Evolutionary conservation across 2,888 invertebrate genomes (phyloP).

Genomic region (Catocala fraxini): DNA sequence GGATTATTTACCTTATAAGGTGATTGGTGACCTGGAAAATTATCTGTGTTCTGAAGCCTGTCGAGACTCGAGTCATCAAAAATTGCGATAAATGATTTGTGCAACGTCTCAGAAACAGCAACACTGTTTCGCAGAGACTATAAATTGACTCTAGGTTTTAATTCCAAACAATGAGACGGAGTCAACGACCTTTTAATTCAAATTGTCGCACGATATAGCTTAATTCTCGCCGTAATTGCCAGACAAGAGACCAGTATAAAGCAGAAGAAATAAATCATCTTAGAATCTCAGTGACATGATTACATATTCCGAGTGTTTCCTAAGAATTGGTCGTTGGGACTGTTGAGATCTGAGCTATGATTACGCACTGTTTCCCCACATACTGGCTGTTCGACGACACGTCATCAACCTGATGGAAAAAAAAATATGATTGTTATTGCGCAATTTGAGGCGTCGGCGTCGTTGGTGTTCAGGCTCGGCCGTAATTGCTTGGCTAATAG

Average conservation of each 20-base stretch:
- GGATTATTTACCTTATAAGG: conserved; percentile 26
- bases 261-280: conserved; percentile 39
- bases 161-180: neutral
- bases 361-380: conserved; percentile 37
- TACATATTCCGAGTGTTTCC: conserved; percentile 55
- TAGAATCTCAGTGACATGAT: conserved; percentile 36
- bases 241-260: neutral
- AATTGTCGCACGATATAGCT: neutral
- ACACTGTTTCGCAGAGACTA: no score
- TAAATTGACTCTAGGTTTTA: no score
- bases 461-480: conserved; percentile 50
- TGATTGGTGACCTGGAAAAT: conserved; percentile 19
- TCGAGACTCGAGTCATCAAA: neutral
- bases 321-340: conserved; percentile 30
- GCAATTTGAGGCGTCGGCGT: conserved; percentile 45
- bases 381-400: conserved; percentile 28
- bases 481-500: conserved; percentile 54
- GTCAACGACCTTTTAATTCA: conserved; percentile 2
- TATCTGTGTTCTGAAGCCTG: no score
- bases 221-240: neutral
- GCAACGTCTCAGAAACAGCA: neutral
- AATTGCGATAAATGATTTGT: neutral
- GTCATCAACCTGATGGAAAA: conserved; percentile 46
- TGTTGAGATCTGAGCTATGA: conserved; percentile 46
- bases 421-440: conserved; percentile 45